Base-by-base conservation (phyloP, 2,113 vertebrate species). In the Saccopteryx bilineata region DNA sequence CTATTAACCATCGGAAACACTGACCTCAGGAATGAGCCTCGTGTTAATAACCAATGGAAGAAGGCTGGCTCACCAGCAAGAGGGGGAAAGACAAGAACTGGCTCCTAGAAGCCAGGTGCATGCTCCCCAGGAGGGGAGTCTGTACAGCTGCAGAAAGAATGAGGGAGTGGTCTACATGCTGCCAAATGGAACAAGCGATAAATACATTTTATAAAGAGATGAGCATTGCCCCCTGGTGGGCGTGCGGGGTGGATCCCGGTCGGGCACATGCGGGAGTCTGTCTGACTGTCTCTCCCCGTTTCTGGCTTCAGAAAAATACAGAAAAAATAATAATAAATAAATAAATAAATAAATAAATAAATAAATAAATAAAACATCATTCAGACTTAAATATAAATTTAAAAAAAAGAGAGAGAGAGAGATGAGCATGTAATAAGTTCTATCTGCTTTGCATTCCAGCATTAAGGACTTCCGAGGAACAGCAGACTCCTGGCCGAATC, bases 21-120 rank as follows among this genome's bases (percentile, higher is more conserved):
- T 28, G 91, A 75, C 96, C 96, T 95, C 95, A 93, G 95, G 78
- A 96, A 97, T 52, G 85, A 88, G 82, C 33, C 26, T 24, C 9
- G 12, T 23, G 87, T 14, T 61, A 24, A n/a, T 8, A 56, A 12
- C 65, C 60, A 48, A 18, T 18, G 8, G 26, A 46, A 79, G 66
- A 13, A 9, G 6, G 23, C 46, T 14, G 4, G 61, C 88, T 10
- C 12, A 15, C 8, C 23, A 23, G 80, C 23, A 2, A 15, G 26
- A 12, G 13, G 5, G 65, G 54, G 46, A 63, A 50, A 24, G 12
- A 1, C 28, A 15, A 17, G 46, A 5, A 24, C 11, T 58, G 2
- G 78, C 78, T 65, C 50, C 0, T 6, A 1, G 31, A 23, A 48
- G 26, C 5, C 7, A 0, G 23, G 9, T 24, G 14, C 21, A 0